Base-by-base conservation (phyloP, 1,140 invertebrate genomes). In the Drosophila fuyamai region DNA sequence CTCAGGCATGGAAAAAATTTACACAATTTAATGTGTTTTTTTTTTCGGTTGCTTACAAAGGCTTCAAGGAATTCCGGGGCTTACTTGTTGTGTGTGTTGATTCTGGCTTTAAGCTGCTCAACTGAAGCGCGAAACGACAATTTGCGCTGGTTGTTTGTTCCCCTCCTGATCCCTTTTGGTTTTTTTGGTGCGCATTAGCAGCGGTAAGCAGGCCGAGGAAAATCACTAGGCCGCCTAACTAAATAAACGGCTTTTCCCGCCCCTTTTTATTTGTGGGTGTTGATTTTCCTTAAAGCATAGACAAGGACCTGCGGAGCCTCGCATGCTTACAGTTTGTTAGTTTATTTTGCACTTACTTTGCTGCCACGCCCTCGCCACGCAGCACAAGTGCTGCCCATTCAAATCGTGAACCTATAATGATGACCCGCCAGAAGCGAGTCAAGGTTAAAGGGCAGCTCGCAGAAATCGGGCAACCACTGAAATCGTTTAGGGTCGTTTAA, bases 111-210 rank as follows among this genome's bases (percentile, higher is more conserved):
- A 86, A 86, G 83, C 83, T 83, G 83, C 83, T 86, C 83, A 86
- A 83, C 83, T 88, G 79, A 86, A 86, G 83, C 83, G 83, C 83
- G 79, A 82, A 86, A 86, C 83, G 83, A 77, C 83, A 86, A 86
- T 88, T 86, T 86, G 79, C 71, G 83, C 83, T 51, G 72, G 70
- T 82, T 82, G 75, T 88, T 88, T 76, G 79, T 67, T 76, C 43
- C 55, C n/a, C 23, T 4, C 59, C 35, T 46, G 35, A 16, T 14
- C 29, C 12, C 46, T 16, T 6, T 48, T 14, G 8, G 14, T 32
- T 27, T 43, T 44, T 59, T 57, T 44, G 32, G 53, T 59, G 27
- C 76, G 76, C 81, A 84, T 84, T 84, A 84, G 79, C 50, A 41
- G 58, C 74, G 57, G 58, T 65, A 68, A 75, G 68, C 63, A 56